Percentiles rank a stretch among this genome's conserved stretches.
Evolutionary conservation across 2,113 vertebrate genomes (phyloP).

Genomic region (Menidia beryllina): DNA sequence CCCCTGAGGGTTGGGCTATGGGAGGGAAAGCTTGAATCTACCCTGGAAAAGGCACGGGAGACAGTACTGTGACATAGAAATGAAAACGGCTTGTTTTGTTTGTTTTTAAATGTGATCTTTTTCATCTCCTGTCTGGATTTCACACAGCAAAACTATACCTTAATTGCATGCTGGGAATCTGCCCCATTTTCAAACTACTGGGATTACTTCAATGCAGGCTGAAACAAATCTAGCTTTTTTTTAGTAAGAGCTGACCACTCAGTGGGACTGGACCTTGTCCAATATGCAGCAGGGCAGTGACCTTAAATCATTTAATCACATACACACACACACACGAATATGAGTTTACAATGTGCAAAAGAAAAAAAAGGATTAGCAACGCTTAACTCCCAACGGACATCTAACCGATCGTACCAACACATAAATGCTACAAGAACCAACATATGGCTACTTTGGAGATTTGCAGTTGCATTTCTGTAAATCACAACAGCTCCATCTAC

Average conservation of each 20-base stretch:
- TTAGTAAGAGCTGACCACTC: constrained; percentile 23
- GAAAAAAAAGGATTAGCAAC: background rate
- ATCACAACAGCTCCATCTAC: constrained; percentile 28
- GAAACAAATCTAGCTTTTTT: constrained; percentile 60
- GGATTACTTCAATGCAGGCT: constrained; percentile 54
- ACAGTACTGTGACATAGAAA: constrained; percentile 26
- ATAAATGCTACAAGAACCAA: constrained; percentile 21
- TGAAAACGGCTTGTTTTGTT: constrained; percentile 40
- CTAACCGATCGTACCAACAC: constrained; percentile 16
- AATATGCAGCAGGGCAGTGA: constrained; percentile 32
- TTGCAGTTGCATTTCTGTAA: constrained; percentile 46
- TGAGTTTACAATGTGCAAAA: background rate
- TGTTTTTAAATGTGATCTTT: constrained; percentile 36
- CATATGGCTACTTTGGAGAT: constrained; percentile 4
- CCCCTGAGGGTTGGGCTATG: constrained; percentile 53
- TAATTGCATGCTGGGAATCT: constrained; percentile 32
- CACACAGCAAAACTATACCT: constrained; percentile 21
- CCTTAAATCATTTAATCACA: constrained; percentile 32
- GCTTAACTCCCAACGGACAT: background rate
- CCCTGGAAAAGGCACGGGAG: constrained; percentile 41
- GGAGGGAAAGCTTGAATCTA: constrained; percentile 53
- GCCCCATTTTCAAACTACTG: constrained; percentile 50
- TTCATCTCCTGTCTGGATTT: constrained; percentile 43
- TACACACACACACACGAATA: constrained; percentile 2
- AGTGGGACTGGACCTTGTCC: constrained; percentile 35